phyloP scores from a whole-genome alignment of 1,140 invertebrate species.

The Probaryconus sp. region DNA sequence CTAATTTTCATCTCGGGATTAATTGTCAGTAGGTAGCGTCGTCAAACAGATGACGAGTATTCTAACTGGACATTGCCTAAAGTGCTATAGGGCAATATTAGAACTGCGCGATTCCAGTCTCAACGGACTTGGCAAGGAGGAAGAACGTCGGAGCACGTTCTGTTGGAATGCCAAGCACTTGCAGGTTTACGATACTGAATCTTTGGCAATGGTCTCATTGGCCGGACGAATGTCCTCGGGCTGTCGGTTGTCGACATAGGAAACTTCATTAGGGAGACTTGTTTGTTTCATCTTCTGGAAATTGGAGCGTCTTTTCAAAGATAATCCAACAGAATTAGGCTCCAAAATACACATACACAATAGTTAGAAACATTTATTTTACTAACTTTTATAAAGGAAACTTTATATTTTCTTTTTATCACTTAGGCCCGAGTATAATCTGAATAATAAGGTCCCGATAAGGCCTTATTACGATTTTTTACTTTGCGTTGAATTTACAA shows the following conservation, averaged over 20 bases:
- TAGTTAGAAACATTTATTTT: no score
- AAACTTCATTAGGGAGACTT: slow-evolving; percentile 23
- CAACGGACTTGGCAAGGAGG: neutral
- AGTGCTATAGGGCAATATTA: slow-evolving; percentile 8
- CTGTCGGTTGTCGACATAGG: slow-evolving; percentile 9
- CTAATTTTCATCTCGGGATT: slow-evolving; percentile 18
- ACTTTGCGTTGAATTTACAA: no score
- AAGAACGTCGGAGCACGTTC: slow-evolving; percentile 7
- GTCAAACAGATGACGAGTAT: slow-evolving; percentile 27
- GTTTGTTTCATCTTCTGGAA: slow-evolving; percentile 3
- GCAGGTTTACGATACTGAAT: slow-evolving; percentile 14
- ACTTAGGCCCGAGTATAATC: no score
- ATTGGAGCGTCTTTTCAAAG: slow-evolving; percentile 19
- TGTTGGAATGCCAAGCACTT: slow-evolving; percentile 14
- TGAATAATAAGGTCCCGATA: no score
- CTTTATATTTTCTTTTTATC: no score
- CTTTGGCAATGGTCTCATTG: slow-evolving; percentile 30
- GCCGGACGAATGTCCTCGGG: slow-evolving; percentile 9
- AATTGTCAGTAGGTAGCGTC: slow-evolving; percentile 13
- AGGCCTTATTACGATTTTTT: no score
- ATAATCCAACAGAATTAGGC: no score
- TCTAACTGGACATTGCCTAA: slow-evolving; percentile 17
- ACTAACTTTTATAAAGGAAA: no score
- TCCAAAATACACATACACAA: no score
- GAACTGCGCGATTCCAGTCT: neutral